Evolutionary conservation across 1,140 invertebrate genomes (phyloP).

Genomic region (Latrodectus geometricus): DNA sequence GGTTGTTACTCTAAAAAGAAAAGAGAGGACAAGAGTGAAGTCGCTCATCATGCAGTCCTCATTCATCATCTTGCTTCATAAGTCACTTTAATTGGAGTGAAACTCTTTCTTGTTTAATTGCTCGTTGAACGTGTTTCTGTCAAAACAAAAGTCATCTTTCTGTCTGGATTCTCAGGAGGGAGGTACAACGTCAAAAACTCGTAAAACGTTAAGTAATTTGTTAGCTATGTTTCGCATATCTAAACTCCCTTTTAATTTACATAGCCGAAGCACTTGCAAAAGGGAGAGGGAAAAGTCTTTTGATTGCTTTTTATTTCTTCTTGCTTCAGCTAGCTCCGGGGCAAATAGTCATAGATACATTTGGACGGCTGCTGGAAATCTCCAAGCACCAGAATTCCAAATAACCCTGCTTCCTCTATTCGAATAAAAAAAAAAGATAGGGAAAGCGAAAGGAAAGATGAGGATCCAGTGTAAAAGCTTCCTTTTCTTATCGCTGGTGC

Average conservation of each 20-base stretch:
- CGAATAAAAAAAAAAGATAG: background rate
- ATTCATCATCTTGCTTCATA: background rate
- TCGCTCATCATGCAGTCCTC: too few species aligned
- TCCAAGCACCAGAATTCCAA: slow-evolving; percentile 46
- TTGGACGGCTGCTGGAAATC: slow-evolving; percentile 7
- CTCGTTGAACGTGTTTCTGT: slow-evolving; percentile 20
- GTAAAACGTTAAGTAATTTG: slow-evolving; percentile 46
- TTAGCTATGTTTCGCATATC: slow-evolving; percentile 41
- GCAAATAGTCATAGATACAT: slow-evolving; percentile 58
- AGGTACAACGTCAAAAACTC: slow-evolving; percentile 5
- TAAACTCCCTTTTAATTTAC: slow-evolving; percentile 58
- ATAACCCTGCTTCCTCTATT: background rate
- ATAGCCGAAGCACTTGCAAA: slow-evolving; percentile 12
- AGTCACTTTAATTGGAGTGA: slow-evolving; percentile 41
- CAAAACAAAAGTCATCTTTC: slow-evolving; percentile 54
- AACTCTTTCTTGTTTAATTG: slow-evolving; percentile 41
- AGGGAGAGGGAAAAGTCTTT: slow-evolving; percentile 25
- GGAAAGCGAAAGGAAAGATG: background rate
- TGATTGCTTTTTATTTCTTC: slow-evolving; percentile 56
- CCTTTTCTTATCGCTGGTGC: too few species aligned
- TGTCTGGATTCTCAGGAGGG: background rate
- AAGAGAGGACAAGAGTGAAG: too few species aligned
- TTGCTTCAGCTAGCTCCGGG: slow-evolving; percentile 22
- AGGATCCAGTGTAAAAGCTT: too few species aligned
- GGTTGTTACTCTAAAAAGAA: too few species aligned